Evolutionary conservation across 2,888 invertebrate species (phyloP), one percentile per base, ranked within the genome.

Genomic region (Blera fallax): DNA sequence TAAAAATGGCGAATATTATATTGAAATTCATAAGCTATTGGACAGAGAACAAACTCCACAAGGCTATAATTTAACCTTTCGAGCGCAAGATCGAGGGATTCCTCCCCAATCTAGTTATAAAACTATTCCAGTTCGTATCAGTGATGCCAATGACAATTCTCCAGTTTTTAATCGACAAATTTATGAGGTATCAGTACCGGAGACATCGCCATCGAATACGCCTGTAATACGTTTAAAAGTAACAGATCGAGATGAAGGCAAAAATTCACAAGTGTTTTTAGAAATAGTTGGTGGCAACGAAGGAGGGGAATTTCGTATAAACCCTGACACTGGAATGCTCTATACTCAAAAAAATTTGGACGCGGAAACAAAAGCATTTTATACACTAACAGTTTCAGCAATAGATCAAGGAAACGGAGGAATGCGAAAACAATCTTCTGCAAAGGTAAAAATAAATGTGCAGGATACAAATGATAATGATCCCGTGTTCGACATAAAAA

Each of bases 401-500:
- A 95, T 97, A 40, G 98, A 98, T 91, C 97, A 96, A 90, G 96
- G 97, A 1, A 96, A 97, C 90, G 95, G 95, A 0, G 97, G 97
- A 1, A 95, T 96, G 11, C 93, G 97, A 60, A 96, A 97, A 89
- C 97, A 97, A 90, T 97, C 97, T 3, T 97, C 97, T 0, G 97
- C 97, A 0, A 97, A 97, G 93, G 97, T 99, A 0, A 96, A 97
- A 92, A 95, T 99, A 64, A 95, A 96, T 89, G 95, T 99, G 3
- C 93, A 96, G 69, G 98, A 98, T 92, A 96, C 97, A 69, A 99
- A 99, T 92, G 98, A 99, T 92, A 98, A 98, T 92, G 96, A 97
- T 89, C 98, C 98, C 0, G 94, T 96, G 64, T 98, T 98, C 91
- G 96, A 96, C 88, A 93, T 94, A 78, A 91, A 94, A 3, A 94